These are phyloP conservation scores for Drosophila cyrtoloma DNA, from an alignment of 2,888 invertebrate genomes.

Conservation along the genomic window DNA sequence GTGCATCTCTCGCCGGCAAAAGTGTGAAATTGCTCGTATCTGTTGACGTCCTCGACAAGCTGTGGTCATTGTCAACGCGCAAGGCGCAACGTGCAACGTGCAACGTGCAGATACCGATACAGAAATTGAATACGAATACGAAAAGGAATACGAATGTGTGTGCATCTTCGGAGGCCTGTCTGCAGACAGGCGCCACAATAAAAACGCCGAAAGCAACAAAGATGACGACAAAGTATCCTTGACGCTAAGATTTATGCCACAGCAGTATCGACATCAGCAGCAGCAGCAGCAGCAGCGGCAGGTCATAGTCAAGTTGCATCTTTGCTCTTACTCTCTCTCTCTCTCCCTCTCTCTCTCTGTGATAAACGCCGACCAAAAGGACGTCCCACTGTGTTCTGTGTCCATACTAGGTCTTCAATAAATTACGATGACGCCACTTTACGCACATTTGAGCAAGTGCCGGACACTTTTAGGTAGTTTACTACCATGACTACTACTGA, in stretches of 20 bases:
- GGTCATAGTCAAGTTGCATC: conserved; percentile 30
- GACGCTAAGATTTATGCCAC: conserved; percentile 80
- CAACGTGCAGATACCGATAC: conserved; percentile 47
- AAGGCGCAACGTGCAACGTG: conserved; percentile 63
- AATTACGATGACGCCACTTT: conserved; percentile 82
- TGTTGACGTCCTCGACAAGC: conserved; percentile 73
- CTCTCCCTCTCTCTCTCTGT: conserved; percentile 4
- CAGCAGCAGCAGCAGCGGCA: conserved; percentile 17
- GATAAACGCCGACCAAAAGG: conserved; percentile 66
- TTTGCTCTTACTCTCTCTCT: conserved; percentile 8
- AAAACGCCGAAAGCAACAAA: conserved; percentile 75
- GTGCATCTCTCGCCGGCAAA: conserved; percentile 63
- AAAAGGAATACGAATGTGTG: conserved; percentile 14
- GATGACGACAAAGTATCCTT: conserved; percentile 81
- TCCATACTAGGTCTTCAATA: conserved; percentile 77
- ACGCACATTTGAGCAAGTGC: conserved; percentile 81
- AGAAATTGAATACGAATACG: conserved; percentile 17
- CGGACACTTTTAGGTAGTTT: conserved; percentile 79
- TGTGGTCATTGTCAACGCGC: conserved; percentile 80
- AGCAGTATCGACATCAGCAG: conserved; percentile 19
- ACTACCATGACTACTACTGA: conserved; percentile 22
- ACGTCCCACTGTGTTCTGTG: conserved; percentile 74
- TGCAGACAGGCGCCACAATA: conserved; percentile 80
- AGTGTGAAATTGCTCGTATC: conserved; percentile 83
- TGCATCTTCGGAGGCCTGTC: conserved; percentile 32